These are phyloP conservation scores for Argyrosomus regius DNA, from an alignment of 2,797 vertebrate genomes.

Conservation along the genomic window DNA sequence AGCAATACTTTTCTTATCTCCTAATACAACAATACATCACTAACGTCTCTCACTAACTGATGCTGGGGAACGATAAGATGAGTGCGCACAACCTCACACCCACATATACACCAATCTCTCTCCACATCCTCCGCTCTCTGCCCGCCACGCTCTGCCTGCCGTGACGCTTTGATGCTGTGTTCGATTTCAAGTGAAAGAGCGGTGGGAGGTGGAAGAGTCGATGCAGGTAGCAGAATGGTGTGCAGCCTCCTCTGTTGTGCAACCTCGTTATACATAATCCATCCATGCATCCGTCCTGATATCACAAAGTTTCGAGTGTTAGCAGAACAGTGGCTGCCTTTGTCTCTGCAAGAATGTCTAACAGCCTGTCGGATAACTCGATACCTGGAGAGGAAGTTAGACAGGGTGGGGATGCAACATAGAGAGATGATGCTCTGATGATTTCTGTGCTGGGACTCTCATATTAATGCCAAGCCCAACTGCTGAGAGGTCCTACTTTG, in stretches of 20 bases:
- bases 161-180: conserved; percentile 68
- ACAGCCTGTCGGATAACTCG: conserved; percentile 61
- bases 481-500: not conserved
- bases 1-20: conserved; percentile 24
- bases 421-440: not conserved
- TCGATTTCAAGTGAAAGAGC: conserved; percentile 47
- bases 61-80: conserved; percentile 11
- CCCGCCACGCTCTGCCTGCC: conserved; percentile 56
- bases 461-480: not conserved
- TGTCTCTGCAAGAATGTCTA: conserved; percentile 41
- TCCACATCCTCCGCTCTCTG: conserved; percentile 10
- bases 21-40: conserved; percentile 7
- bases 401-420: not conserved
- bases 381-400: conserved; percentile 52
- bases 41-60: conserved; percentile 11
- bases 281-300: not conserved
- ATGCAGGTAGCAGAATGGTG: conserved; percentile 21
- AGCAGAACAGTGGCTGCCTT: conserved; percentile 58
- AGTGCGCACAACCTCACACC: conserved; percentile 4
- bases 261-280: conserved; percentile 8
- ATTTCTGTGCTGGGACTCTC: not conserved
- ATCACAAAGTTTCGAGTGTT: conserved; percentile 33
- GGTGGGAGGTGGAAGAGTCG: not conserved
- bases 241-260: not conserved
- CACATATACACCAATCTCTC: conserved; percentile 7